Percentiles rank a stretch among this genome's conserved stretches.
Conservation (phyloP, 1,140 invertebrate genomes). For the Camponotus pennsylvanicus region DNA sequence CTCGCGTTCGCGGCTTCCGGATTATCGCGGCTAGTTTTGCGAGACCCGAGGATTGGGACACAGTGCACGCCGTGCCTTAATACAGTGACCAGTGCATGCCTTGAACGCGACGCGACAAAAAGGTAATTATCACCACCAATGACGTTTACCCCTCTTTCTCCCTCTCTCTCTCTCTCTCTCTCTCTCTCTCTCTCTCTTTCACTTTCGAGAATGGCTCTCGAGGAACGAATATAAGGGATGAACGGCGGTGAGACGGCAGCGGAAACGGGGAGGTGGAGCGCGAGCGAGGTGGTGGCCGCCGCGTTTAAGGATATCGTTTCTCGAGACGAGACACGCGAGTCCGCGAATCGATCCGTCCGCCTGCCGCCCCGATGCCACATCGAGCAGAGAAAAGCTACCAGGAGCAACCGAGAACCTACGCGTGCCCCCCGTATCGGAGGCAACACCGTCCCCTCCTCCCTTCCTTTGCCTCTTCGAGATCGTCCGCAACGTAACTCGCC, state of each 20-base stretch:
- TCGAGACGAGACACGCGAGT: slow-evolving; percentile 29
- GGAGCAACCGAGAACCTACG: too few relatives aligned
- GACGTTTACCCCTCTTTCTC: neutral
- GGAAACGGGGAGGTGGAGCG: slow-evolving; percentile 45
- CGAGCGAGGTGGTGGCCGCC: slow-evolving; percentile 19
- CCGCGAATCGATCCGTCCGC: slow-evolving; percentile 43
- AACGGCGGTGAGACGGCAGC: slow-evolving; percentile 53
- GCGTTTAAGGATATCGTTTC: neutral
- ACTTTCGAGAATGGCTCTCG: too few relatives aligned
- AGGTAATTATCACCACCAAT: slow-evolving; percentile 73
- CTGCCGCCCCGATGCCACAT: slow-evolving; percentile 19
- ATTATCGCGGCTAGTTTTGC: slow-evolving; percentile 74
- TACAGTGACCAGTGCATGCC: slow-evolving; percentile 69
- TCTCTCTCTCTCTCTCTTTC: neutral
- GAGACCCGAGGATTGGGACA: slow-evolving; percentile 63
- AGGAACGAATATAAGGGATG: slow-evolving; percentile 41
- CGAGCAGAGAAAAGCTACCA: neutral
- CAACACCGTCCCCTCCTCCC: too few relatives aligned
- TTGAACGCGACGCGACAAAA: slow-evolving; percentile 69
- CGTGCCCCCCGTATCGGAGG: too few relatives aligned
- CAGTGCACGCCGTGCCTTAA: slow-evolving; percentile 61
- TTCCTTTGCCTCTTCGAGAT: neutral
- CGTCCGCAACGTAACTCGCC: too few relatives aligned
- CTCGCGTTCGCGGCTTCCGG: slow-evolving; percentile 74
- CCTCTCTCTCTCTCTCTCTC: neutral